Base-by-base conservation (phyloP, 2,888 invertebrate genomes). In the Ischnus inquisitorius region DNA sequence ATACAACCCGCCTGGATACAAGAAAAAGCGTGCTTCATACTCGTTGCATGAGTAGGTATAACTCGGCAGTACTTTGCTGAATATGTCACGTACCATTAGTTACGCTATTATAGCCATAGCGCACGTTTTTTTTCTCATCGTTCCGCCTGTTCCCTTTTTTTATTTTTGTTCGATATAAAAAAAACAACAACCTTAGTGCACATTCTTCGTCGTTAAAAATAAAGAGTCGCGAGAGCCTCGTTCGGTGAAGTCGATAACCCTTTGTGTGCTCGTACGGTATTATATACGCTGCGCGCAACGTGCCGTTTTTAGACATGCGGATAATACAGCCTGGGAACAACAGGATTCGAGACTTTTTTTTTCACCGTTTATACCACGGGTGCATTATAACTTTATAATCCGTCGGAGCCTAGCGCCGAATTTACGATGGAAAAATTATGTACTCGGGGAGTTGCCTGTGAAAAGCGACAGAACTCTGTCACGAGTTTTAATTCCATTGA, bases 201-300 rank as follows among this genome's bases (percentile, higher is more conserved):
- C 28, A 68, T 68, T 68, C 16, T 51, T 68, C 16, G 51, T 16
- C 51, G 68, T 68, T 68, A 51, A 68, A 28, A 68, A 51, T 68
- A 48, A 68, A 68, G 51, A 34, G 48, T 43, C 65, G 41, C 16
- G 10, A 8, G 48, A 8, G 48, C 16, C 10, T 60, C 48, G 48
- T 51, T 41, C 68, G 10, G 28, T 6, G 48, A 51, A 48, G 51
- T 68, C 67, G 46, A 68, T 68, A 68, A 68, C 48, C 68, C 48
- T 68, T 19, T 34, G 48, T 68, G 48, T 64, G 8, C 12, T n/a
- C 68, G 19, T 54, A 54, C 54, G 54, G 39, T 51, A 69, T 41
- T 14, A n/a, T 28, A 25, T 4, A 60, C 8, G 25, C 60, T 3
- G 25, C 28, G 60, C 60, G 14, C 60, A 60, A 25, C n/a, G 25